Evolutionary conservation across 2,888 invertebrate species (phyloP).

Genomic region (Idaea aversata): DNA sequence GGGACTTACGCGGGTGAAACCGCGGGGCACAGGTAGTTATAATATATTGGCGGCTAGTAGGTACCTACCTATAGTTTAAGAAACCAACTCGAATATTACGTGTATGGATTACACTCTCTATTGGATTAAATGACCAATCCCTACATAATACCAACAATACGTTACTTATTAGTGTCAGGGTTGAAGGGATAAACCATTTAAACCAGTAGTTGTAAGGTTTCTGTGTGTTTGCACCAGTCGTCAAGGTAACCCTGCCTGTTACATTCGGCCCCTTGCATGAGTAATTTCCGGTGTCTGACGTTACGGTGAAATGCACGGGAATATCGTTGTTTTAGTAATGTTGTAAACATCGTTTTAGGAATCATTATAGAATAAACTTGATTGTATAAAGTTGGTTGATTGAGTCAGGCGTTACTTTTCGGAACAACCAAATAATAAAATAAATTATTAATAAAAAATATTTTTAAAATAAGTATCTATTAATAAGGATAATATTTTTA

Average conservation of each 20-base stretch:
- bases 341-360: background rate
- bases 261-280: constrained; percentile 36
- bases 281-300: constrained; percentile 67
- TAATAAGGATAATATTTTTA: too few species aligned
- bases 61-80: too few species aligned
- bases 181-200: constrained; percentile 14
- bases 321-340: constrained; percentile 32
- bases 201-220: constrained; percentile 45
- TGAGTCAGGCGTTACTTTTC: too few species aligned
- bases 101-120: background rate
- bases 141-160: constrained; percentile 33
- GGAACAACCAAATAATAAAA: too few species aligned
- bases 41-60: too few species aligned
- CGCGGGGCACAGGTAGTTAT: too few species aligned
- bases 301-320: constrained; percentile 27
- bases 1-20: too few species aligned
- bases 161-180: constrained; percentile 19
- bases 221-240: constrained; percentile 67
- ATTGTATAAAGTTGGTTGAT: too few species aligned
- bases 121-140: constrained; percentile 32
- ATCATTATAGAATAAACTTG: background rate
- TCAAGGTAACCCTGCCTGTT: constrained; percentile 53
- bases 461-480: too few species aligned
- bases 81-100: too few species aligned
- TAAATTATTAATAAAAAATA: too few species aligned